Percentiles rank a stretch among this genome's conserved stretches.
Conservation (phyloP, 30 jellyfish, hydroid and myxozoan genomes). For the Aurelia sp. region DNA sequence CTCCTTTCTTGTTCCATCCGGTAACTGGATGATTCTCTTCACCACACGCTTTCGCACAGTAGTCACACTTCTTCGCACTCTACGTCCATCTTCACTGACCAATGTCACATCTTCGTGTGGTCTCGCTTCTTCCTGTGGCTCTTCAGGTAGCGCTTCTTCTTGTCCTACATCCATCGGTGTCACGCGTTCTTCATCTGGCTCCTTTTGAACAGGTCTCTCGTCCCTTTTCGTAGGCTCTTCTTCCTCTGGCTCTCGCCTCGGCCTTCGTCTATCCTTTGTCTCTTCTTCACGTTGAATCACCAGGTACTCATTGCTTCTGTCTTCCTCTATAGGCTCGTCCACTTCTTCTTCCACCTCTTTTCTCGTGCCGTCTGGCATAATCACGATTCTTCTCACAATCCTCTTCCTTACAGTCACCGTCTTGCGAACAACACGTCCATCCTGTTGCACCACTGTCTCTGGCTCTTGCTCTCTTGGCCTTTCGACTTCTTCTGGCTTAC, state of each 20-base stretch:
- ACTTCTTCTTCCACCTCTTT: constrained; percentile 59
- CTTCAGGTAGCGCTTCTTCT: neutral
- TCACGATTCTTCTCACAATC: constrained; percentile 54
- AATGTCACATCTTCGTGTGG: neutral
- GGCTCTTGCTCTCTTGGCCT: constrained; percentile 44
- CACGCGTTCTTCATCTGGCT: neutral
- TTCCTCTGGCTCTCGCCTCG: constrained; percentile 5
- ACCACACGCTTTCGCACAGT: constrained; percentile 58
- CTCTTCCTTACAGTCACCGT: constrained; percentile 62
- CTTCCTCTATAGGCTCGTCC: constrained; percentile 37
- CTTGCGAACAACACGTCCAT: constrained; percentile 19
- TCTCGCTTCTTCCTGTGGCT: neutral
- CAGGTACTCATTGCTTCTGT: neutral
- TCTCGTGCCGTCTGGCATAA: constrained; percentile 74
- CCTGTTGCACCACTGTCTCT: constrained; percentile 41
- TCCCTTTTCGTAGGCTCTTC: neutral
- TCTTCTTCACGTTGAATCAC: constrained; percentile 3
- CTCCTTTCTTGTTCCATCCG: constrained; percentile 79
- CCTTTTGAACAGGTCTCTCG: neutral
- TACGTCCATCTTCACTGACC: constrained; percentile 40
- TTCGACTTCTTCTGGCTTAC: constrained; percentile 16
- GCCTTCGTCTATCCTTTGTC: neutral
- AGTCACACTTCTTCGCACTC: constrained; percentile 51
- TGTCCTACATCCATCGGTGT: neutral
- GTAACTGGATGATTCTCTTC: constrained; percentile 53